Conservation (phyloP, 1,140 invertebrate species). For the Wiebesia pumilae region DNA sequence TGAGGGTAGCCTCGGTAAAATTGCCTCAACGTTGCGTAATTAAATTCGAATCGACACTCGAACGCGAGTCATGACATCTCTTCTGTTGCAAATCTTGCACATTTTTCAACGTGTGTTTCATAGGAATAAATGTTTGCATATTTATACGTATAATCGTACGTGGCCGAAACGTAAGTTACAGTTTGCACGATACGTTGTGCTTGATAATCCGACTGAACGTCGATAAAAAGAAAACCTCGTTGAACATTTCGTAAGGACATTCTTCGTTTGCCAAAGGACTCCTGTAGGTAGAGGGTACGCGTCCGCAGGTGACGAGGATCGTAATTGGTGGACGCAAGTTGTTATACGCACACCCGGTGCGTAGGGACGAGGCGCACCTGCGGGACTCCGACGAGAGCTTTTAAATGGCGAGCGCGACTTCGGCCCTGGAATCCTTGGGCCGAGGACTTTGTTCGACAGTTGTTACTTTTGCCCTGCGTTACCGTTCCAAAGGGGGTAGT, state of each 20-base stretch:
- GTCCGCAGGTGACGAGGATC: not conserved
- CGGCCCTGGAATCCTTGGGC: not conserved
- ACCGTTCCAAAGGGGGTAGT: not conserved
- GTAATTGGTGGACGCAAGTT: slow-evolving; percentile 3
- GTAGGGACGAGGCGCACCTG: not conserved
- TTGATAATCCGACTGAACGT: too few species aligned
- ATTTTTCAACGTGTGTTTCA: too few species aligned
- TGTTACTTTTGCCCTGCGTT: not conserved
- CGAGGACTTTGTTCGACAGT: not conserved
- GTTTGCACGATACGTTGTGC: slow-evolving; percentile 19
- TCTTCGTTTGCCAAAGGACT: too few species aligned
- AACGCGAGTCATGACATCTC: too few species aligned
- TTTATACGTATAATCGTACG: too few species aligned
- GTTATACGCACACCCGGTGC: slow-evolving; percentile 32
- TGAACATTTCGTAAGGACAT: too few species aligned
- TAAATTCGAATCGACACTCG: not conserved
- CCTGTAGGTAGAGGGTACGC: not conserved
- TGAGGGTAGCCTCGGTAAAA: not conserved
- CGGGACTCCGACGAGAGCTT: not conserved
- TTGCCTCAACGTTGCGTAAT: not conserved
- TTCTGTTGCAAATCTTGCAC: too few species aligned
- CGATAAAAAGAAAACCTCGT: too few species aligned
- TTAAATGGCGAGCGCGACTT: not conserved
- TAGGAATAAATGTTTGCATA: not conserved
- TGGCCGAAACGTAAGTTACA: too few species aligned